Evolutionary conservation across 30 jellyfish, hydroid and myxozoan species (phyloP).

Genomic region (Morbakka virulenta): DNA sequence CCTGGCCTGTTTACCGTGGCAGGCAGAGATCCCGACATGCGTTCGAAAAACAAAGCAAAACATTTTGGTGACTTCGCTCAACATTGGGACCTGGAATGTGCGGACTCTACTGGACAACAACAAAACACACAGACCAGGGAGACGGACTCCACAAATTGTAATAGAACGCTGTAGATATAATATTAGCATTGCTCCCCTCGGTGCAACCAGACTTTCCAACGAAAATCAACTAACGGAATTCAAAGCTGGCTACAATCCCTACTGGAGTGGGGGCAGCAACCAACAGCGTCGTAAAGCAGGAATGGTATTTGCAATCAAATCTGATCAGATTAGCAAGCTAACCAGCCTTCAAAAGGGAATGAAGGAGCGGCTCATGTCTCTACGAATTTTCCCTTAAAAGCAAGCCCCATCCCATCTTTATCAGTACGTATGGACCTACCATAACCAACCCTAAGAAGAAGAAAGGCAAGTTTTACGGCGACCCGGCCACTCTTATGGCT

Average conservation of each 20-base stretch:
- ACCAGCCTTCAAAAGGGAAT: not conserved
- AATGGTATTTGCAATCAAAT: conserved; percentile 38
- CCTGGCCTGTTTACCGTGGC: conserved; percentile 35
- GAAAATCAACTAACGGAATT: not conserved
- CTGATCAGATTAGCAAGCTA: not conserved
- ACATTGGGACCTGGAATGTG: conserved; percentile 24
- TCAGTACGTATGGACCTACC: conserved; percentile 49
- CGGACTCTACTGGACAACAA: conserved; percentile 20
- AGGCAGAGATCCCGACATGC: conserved; percentile 23
- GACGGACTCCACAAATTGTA: not conserved
- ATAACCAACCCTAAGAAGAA: conserved; percentile 26
- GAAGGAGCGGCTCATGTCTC: conserved; percentile 35
- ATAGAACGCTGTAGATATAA: not conserved
- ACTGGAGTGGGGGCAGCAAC: not conserved
- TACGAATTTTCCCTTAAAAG: conserved; percentile 23
- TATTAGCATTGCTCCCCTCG: conserved; percentile 26
- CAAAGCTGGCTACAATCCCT: not conserved
- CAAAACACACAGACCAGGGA: not conserved
- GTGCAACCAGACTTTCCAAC: conserved; percentile 23
- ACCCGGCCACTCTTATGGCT: not conserved
- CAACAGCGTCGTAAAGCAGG: not conserved
- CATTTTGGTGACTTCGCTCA: not conserved
- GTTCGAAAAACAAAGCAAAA: conserved; percentile 1
- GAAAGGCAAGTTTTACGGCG: conserved; percentile 20
- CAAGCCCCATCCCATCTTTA: conserved; percentile 6